Conservation (phyloP, 2,113 vertebrate species). For the Alligator mississippiensis region DNA sequence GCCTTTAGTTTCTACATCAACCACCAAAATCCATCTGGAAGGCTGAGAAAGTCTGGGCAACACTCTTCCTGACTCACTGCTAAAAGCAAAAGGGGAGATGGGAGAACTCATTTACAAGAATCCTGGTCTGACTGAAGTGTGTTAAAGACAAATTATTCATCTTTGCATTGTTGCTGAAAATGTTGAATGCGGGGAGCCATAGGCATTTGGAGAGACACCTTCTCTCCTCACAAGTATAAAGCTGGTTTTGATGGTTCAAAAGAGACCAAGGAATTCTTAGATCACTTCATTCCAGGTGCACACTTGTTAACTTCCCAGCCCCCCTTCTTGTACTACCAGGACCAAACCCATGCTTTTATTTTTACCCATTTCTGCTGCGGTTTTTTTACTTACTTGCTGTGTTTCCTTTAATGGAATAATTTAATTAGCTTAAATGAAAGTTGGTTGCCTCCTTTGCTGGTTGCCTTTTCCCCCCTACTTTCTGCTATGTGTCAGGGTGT, state of each 20-base stretch:
- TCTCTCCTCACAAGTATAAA: not conserved
- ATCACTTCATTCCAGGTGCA: not conserved
- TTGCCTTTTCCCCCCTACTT: too few relatives aligned
- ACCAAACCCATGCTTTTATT: not conserved
- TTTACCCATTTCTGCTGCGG: not conserved
- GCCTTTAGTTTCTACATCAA: not conserved
- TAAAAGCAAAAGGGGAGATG: not conserved
- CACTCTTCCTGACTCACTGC: not conserved
- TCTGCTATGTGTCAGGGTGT: too few relatives aligned
- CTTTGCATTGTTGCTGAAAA: not conserved
- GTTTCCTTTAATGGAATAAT: not conserved
- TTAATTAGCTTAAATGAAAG: too few relatives aligned
- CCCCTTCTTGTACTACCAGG: not conserved
- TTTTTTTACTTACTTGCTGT: not conserved
- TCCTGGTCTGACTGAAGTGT: not conserved
- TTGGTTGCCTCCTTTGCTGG: too few relatives aligned
- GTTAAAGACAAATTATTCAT: not conserved
- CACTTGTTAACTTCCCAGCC: not conserved
- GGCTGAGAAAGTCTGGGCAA: not conserved
- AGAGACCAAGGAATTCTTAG: not conserved
- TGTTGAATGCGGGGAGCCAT: not conserved
- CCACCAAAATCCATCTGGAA: not conserved
- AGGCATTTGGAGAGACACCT: not conserved
- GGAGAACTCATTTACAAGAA: not conserved
- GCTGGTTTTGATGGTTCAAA: not conserved